These are phyloP conservation scores for Coelinius sp. DNA, from an alignment of 2,888 invertebrate species.

Conservation along the genomic window DNA sequence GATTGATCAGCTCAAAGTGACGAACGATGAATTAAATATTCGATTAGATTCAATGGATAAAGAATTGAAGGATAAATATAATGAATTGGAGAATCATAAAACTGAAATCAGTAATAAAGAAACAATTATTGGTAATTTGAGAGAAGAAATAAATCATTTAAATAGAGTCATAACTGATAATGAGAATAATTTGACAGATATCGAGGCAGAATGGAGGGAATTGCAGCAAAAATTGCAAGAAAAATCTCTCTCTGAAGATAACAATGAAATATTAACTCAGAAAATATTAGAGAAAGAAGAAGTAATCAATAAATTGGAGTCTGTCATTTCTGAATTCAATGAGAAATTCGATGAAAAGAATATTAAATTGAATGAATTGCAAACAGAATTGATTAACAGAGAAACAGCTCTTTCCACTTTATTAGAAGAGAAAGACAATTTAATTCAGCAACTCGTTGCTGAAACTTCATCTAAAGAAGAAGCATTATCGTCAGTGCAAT, in stretches of 20 bases:
- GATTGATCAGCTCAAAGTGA: slow-evolving; percentile 71
- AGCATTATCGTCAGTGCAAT: slow-evolving; percentile 38
- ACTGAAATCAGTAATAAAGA: slow-evolving; percentile 72
- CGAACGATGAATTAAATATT: background rate
- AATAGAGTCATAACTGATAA: slow-evolving; percentile 44
- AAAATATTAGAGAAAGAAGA: slow-evolving; percentile 72
- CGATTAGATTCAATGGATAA: slow-evolving; percentile 73
- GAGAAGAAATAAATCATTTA: slow-evolving; percentile 53
- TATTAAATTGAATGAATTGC: slow-evolving; percentile 36
- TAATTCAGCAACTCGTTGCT: slow-evolving; percentile 59
- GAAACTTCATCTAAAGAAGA: slow-evolving; percentile 59
- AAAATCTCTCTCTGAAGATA: slow-evolving; percentile 71
- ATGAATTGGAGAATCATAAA: slow-evolving; percentile 72
- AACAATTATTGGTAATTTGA: slow-evolving; percentile 71
- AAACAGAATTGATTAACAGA: slow-evolving; percentile 59
- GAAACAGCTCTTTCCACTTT: slow-evolving; percentile 68
- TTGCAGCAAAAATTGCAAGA: slow-evolving; percentile 51
- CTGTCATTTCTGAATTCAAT: slow-evolving; percentile 46
- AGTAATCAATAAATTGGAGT: slow-evolving; percentile 66
- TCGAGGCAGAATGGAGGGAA: slow-evolving; percentile 47
- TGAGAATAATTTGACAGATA: slow-evolving; percentile 50
- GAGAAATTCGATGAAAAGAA: slow-evolving; percentile 28
- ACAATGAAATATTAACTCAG: slow-evolving; percentile 73
- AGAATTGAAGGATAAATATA: slow-evolving; percentile 58
- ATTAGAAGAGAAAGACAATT: slow-evolving; percentile 63